phyloP scores from a whole-genome alignment of 2,113 vertebrate species.

The Lepus americanus region DNA sequence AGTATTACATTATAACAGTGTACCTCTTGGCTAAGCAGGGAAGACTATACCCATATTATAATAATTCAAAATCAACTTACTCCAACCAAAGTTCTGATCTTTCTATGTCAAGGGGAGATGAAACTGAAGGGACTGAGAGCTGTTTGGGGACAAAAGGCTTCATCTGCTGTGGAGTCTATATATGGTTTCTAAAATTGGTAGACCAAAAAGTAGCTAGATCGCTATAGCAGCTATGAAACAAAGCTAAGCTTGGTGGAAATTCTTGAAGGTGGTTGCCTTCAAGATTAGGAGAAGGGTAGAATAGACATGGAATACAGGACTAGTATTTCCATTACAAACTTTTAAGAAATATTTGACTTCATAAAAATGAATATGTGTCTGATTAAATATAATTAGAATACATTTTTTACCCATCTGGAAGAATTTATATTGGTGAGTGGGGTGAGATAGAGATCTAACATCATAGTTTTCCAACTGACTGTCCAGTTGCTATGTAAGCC shows the following conservation, averaged over 20 bases:
- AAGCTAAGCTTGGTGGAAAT: not conserved
- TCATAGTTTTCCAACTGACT: constrained; percentile 48
- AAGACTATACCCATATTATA: not conserved
- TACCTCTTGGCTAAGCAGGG: not conserved
- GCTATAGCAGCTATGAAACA: not conserved
- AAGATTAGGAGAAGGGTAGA: not conserved
- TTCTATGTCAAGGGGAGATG: not conserved
- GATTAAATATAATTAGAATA: constrained; percentile 62
- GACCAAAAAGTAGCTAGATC: not conserved
- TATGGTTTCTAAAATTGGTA: not conserved
- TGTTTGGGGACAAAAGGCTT: not conserved
- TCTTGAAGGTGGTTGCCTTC: not conserved
- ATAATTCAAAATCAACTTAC: constrained; percentile 12
- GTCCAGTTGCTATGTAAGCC: constrained; percentile 35
- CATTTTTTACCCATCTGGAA: constrained; percentile 64
- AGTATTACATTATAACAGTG: not conserved
- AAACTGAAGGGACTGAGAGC: not conserved
- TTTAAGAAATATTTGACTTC: constrained; percentile 53
- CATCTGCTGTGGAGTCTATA: not conserved
- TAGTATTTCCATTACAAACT: constrained; percentile 54
- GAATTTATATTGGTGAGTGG: constrained; percentile 51
- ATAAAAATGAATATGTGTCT: constrained; percentile 50
- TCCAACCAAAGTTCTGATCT: not conserved
- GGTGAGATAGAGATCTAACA: constrained; percentile 36
- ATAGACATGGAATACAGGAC: not conserved